phyloP scores from a whole-genome alignment of 2,113 vertebrate genomes.

The Sturnus vulgaris region DNA sequence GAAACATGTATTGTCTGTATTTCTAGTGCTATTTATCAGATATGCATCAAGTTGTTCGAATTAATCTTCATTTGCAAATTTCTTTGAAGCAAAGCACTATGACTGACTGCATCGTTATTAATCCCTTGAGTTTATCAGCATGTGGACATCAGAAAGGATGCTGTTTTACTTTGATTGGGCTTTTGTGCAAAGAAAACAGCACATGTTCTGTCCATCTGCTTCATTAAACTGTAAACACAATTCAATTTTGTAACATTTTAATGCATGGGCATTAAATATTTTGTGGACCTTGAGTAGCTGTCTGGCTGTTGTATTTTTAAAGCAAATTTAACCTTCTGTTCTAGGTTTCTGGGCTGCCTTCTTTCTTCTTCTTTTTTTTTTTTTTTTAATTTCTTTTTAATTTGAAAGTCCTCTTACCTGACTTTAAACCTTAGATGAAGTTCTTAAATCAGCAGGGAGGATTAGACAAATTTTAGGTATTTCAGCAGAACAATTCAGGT shows the following conservation, averaged over 20 bases:
- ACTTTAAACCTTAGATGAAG: constrained; percentile 10
- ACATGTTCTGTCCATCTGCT: constrained; percentile 2
- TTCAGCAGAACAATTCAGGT: constrained; percentile 16
- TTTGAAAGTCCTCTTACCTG: background rate
- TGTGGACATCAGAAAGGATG: background rate
- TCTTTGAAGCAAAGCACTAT: background rate
- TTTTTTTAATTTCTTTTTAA: background rate
- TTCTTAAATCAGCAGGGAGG: background rate
- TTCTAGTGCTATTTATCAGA: constrained; percentile 26
- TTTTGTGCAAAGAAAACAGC: background rate
- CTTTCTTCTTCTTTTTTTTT: background rate
- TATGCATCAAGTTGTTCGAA: constrained; percentile 40
- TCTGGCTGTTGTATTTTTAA: constrained; percentile 1
- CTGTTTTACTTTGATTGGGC: background rate
- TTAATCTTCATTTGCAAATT: constrained; percentile 54
- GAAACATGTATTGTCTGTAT: background rate
- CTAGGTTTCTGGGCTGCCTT: background rate
- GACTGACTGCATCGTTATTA: background rate
- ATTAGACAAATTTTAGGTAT: constrained; percentile 6
- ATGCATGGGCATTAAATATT: background rate
- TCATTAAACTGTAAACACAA: background rate
- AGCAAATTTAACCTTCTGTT: background rate
- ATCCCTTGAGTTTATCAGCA: constrained; percentile 10
- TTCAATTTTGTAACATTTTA: constrained; percentile 23
- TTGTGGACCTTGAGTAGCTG: background rate